Base-by-base conservation (phyloP, 2,797 vertebrate genomes). In the Antennarius maculatus region DNA sequence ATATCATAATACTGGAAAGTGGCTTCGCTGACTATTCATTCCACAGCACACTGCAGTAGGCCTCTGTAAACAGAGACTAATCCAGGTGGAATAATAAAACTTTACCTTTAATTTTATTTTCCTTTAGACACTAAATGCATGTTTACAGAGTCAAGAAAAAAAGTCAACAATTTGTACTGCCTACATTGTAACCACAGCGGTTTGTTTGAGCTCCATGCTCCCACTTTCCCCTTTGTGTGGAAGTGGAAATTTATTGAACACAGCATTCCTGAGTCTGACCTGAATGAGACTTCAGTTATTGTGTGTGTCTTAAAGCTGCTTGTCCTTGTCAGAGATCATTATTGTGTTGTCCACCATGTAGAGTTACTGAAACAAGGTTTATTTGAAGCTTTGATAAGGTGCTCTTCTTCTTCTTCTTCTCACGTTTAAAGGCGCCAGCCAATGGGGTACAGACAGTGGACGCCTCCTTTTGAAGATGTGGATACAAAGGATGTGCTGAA, bases 71-170 rank as follows among this genome's bases (percentile, higher is more conserved):
- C 60, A 64, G 34, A 66, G 10, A 49, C 63, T 68, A 61, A 65
- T 70, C 55, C 68, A 75, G 70, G 74, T 66, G 46, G 63, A 74
- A 69, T 8, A 61, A 41, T 14, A 50, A n/a, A 68, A 50, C 27
- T 49, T 45, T 59, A 68, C 7, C 45, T 66, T 61, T 6, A 34
- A 51, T 71, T 70, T 70, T 62, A 59, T 39, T 39, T 39, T 8
- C 7, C 7, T 39, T 39, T 39, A 11, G 55, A 76, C 45, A 62
- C 47, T 43, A 74, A 74, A 77, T 50, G 34, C 54, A 28, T 29
- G 45, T 14, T 7, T 18, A 8, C 31, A 23, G 0, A 5, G 47
- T 61, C 66, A 54, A 49, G 56, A 64, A 61, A 64, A 76, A 61
- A 45, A 60, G 61, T 70, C 55, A 69, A 49, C 48, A 61, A 60